Conservation (phyloP, 2,113 vertebrate genomes). For the Pionites leucogaster region DNA sequence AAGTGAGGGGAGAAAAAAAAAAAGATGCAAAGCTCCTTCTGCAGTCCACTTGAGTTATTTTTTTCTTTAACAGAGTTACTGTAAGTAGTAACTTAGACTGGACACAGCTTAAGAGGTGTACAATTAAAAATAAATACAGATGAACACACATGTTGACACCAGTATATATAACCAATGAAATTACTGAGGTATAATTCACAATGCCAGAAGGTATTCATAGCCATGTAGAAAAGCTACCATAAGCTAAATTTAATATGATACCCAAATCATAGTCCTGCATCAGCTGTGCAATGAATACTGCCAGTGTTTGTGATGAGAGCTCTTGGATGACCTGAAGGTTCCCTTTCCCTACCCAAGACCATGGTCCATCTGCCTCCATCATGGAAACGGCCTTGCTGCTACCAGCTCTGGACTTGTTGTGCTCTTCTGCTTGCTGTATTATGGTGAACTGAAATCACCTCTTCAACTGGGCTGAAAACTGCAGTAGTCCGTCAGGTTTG, state of each 20-base stretch:
- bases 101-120: neutral
- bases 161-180: neutral
- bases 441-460: neutral
- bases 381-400: neutral
- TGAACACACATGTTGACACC: neutral
- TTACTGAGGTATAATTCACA: neutral
- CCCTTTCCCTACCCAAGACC: neutral
- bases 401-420: neutral
- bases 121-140: neutral
- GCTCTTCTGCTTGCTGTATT: neutral
- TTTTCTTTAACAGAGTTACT: neutral
- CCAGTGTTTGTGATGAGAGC: neutral
- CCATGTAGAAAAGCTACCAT: neutral
- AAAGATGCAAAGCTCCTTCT: neutral
- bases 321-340: neutral
- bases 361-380: neutral
- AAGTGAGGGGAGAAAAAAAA: neutral
- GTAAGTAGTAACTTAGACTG: neutral
- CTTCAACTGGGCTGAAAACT: neutral
- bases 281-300: neutral
- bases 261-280: neutral
- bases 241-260: neutral
- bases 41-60: neutral
- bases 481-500: neutral
- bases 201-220: neutral